A percentile compares a stretch with the other conserved stretches of the same genome.
These are phyloP conservation scores for Procambarus clarkii DNA, from an alignment of 1,140 invertebrate genomes.

Conservation along the genomic window DNA sequence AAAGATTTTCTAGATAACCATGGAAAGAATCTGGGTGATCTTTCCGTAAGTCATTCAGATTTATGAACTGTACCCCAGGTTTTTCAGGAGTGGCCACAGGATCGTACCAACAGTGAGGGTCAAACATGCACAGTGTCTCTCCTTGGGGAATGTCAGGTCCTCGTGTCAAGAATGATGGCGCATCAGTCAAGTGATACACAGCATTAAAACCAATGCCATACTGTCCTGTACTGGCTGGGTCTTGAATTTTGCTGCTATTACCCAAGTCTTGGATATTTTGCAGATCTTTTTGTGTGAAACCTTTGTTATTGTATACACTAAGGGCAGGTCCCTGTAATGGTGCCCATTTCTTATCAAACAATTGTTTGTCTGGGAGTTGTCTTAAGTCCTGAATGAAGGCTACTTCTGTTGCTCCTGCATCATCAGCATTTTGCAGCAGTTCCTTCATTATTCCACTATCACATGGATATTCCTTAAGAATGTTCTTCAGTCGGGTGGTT, in stretches of 20 bases:
- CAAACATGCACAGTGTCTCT: conserved; percentile 52
- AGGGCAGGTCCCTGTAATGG: conserved; percentile 74
- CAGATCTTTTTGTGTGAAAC: conserved; percentile 74
- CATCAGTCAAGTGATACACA: conserved; percentile 61
- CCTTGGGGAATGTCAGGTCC: conserved; percentile 4
- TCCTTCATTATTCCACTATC: conserved; percentile 53
- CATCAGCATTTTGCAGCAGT: conserved; percentile 73
- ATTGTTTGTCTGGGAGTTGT: conserved; percentile 63
- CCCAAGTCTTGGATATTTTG: conserved; percentile 74
- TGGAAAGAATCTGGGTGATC: conserved; percentile 39
- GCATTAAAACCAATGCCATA: conserved; percentile 61
- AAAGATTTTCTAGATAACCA: conserved; percentile 16
- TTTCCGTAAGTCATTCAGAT: conserved; percentile 18
- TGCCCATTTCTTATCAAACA: conserved; percentile 69
- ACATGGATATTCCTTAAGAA: conserved; percentile 47
- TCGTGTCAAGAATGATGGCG: conserved; percentile 43
- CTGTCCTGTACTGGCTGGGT: conserved; percentile 41
- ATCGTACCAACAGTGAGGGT: conserved; percentile 51
- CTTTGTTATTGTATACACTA: conserved; percentile 74
- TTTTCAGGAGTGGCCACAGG: conserved; percentile 9
- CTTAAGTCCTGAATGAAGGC: conserved; percentile 74
- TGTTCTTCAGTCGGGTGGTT: conserved; percentile 42
- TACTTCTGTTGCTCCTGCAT: conserved; percentile 75
- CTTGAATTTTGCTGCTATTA: conserved; percentile 38
- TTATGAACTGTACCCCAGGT: conserved; percentile 20